These are phyloP conservation scores for Macheiramphus alcinus DNA, from an alignment of 2,113 vertebrate genomes.

Conservation along the genomic window DNA sequence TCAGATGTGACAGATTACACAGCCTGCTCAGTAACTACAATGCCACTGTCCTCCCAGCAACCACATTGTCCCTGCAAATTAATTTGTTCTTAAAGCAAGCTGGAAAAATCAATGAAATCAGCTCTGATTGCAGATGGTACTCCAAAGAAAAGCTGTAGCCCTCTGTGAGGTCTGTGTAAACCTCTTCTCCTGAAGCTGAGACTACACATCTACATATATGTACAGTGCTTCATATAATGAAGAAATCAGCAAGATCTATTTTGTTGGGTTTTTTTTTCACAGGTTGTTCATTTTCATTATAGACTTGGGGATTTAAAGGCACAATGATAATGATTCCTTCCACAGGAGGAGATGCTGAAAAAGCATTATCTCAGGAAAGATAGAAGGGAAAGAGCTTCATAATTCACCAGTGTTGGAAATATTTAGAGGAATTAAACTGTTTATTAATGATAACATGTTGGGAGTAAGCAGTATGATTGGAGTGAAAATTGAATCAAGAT, in stretches of 20 bases:
- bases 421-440: neutral
- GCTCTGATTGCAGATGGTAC: neutral
- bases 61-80: neutral
- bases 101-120: neutral
- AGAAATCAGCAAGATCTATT: neutral
- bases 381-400: neutral
- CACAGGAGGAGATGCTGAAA: neutral
- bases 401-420: neutral
- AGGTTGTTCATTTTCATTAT: neutral
- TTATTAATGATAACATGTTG: neutral
- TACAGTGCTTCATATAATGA: neutral
- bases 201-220: neutral
- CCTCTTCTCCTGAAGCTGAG: neutral
- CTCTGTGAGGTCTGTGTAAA: neutral
- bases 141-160: neutral
- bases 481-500: neutral
- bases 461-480: neutral
- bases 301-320: neutral
- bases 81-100: neutral
- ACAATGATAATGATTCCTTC: neutral
- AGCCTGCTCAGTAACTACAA: neutral
- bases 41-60: neutral
- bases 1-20: neutral
- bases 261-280: neutral
- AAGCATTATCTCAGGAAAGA: neutral